These are phyloP conservation scores for Brachionus plicatilis DNA, from an alignment of 1,140 invertebrate genomes.

Conservation along the genomic window DNA sequence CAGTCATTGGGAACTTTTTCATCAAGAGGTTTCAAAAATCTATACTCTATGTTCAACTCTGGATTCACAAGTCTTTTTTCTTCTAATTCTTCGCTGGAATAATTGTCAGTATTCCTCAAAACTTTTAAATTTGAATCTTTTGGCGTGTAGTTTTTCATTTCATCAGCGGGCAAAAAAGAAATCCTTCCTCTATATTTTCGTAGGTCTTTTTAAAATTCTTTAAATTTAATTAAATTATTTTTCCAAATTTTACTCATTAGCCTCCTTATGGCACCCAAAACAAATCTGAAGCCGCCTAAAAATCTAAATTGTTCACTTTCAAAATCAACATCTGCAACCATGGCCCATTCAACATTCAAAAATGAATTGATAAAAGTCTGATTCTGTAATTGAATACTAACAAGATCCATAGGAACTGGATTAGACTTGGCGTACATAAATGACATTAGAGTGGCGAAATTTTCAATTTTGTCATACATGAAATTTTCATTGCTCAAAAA, in stretches of 20 bases:
- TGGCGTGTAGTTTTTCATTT: constrained; percentile 42
- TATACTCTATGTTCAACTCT: neutral
- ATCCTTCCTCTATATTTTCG: constrained; percentile 22
- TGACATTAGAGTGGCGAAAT: constrained; percentile 14
- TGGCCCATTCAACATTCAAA: constrained; percentile 83
- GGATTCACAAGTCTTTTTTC: neutral
- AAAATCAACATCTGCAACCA: constrained; percentile 90
- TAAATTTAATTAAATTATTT: neutral
- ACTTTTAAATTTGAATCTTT: neutral
- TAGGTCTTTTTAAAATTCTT: neutral
- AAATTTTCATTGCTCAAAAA: neutral
- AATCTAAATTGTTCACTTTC: constrained; percentile 84
- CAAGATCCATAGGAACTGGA: neutral
- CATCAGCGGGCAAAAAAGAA: constrained; percentile 25
- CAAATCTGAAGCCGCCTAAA: constrained; percentile 69
- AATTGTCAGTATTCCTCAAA: neutral
- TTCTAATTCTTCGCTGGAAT: neutral
- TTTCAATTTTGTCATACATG: neutral
- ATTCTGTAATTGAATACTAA: neutral
- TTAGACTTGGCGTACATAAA: neutral
- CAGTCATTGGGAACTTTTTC: constrained; percentile 69
- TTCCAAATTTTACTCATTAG: constrained; percentile 53
- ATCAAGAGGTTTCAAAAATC: constrained; percentile 64
- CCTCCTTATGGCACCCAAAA: constrained; percentile 77
- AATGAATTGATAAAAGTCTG: neutral